Base-by-base conservation (phyloP, 2,888 invertebrate species). In the Eubasilissa splendida region DNA sequence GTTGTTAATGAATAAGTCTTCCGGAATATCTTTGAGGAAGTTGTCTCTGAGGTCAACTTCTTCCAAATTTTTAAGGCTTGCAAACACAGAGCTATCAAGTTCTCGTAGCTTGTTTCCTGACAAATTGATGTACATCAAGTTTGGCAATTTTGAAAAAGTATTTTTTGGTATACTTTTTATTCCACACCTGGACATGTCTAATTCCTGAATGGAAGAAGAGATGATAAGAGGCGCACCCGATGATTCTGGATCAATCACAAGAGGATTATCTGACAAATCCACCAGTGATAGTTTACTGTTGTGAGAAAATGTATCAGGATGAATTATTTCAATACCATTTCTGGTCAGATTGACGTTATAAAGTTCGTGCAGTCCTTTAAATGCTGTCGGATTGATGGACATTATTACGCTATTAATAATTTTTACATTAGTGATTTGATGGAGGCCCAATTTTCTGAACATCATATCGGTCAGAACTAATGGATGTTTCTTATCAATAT, bases 31-130 rank as follows among this genome's bases (percentile, higher is more conserved):
- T 83, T 89, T 91, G 53, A 96, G 90, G 7, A 91, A 89, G 86
- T 96, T 96, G 84, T 93, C 91, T 22, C 95, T 94, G 9, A 96
- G 88, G 85, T 95, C 94, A 52, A 96, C 87, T 85, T 95, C 95
- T 86, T 94, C 93, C 77, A 96, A 90, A 71, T 92, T 91, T 11
- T 92, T 88, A 42, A 94, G 88, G 33, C 91, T 90, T 80, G 92
- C 92, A 87, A 96, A 95, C 0, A 92, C 90, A 76, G 89, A 89
- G 31, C 90, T 89, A 79, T 93, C 92, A 85, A 94, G 89, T 73
- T 92, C 90, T 74, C 90, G 91, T 73, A 96, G 87, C 77, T 91
- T 90, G 85, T 96, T 96, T 77, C 93, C 92, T 53, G 93, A 92
- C 80, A 95, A 88, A 85, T 94, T 94, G 74, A 95, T 89, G 86